Evolutionary conservation across 1,140 invertebrate genomes (phyloP), one percentile per base, ranked within the genome.

Genomic region (Epicauta chinensis): DNA sequence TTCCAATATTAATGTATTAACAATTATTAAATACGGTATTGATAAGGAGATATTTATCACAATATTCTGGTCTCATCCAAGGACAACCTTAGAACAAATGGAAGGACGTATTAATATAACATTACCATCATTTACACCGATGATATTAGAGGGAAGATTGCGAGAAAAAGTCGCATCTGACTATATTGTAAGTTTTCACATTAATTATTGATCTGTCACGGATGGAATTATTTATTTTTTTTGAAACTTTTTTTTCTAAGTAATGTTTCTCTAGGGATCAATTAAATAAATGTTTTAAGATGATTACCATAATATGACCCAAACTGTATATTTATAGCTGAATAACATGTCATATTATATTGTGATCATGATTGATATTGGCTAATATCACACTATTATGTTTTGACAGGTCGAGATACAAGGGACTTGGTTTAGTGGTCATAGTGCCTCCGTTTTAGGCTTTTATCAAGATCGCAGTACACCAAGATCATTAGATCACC

Each of bases 391-490:
- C 37, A 51, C 59, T 14, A 23, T 23, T 23, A 23, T 23, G 7
- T 23, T 23, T 23, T 23, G 23, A 23, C 55, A 84, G 73, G 64
- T 88, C 3, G 81, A 85, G 35, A 73, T 86, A 23, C 72, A 77
- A 2, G 85, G 84, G 0, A 77, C 81, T 0, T 89, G 86, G 86
- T 89, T 91, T 62, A 87, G 83, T 48, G 85, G 85, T 1, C 81
- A 87, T 43, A 86, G 82, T 34, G 73, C 85, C 16, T 78, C 78
- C 3, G 71, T 81, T 0, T 77, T 78, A 35, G 87, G 84, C 1
- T 74, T 79, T 4, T 91, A 89, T 59, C 77, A 81, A 41, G 86
- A 89, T 63, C 77, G 76, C 57, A 87, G 83, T 0, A 79, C 77
- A 2, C 69, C 74, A 0, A 73, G 77, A 5, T 65, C 80, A 43